phyloP scores from a whole-genome alignment of 1,140 invertebrate genomes.

The Parapsyche elsis region DNA sequence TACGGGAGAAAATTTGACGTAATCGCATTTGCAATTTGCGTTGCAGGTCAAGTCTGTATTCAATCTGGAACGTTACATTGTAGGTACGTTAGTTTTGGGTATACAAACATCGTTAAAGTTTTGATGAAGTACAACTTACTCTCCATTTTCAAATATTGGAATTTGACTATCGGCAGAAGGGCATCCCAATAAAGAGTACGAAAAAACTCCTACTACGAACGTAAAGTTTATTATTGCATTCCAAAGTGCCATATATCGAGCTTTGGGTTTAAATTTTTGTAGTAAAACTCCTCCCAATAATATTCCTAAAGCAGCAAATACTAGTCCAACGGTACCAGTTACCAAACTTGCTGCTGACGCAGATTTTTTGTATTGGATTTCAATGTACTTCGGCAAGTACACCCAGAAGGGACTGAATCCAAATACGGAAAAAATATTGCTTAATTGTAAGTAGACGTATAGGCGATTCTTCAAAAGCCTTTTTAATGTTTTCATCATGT shows the following conservation, averaged over 20 bases:
- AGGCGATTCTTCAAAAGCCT: slow-evolving; percentile 73
- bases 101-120: background rate
- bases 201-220: slow-evolving; percentile 72
- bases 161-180: slow-evolving; percentile 69
- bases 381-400: slow-evolving; percentile 81
- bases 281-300: slow-evolving; percentile 75
- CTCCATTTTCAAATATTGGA: slow-evolving; percentile 57
- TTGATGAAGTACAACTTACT: background rate
- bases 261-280: slow-evolving; percentile 74
- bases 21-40: slow-evolving; percentile 72
- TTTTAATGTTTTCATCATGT: slow-evolving; percentile 73
- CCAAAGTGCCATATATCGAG: slow-evolving; percentile 76
- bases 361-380: slow-evolving; percentile 79
- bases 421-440: slow-evolving; percentile 75
- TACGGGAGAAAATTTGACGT: slow-evolving; percentile 76
- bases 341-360: slow-evolving; percentile 74
- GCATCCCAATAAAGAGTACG: slow-evolving; percentile 74
- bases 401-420: slow-evolving; percentile 80
- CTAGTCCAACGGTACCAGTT: slow-evolving; percentile 75
- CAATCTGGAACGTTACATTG: background rate
- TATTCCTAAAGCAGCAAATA: slow-evolving; percentile 78
- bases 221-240: slow-evolving; percentile 76
- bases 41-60: slow-evolving; percentile 68
- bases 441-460: slow-evolving; percentile 75
- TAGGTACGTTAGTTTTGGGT: too few species aligned